phyloP scores from a whole-genome alignment of 2,797 vertebrate genomes.

The Leptoclinus maculatus region DNA sequence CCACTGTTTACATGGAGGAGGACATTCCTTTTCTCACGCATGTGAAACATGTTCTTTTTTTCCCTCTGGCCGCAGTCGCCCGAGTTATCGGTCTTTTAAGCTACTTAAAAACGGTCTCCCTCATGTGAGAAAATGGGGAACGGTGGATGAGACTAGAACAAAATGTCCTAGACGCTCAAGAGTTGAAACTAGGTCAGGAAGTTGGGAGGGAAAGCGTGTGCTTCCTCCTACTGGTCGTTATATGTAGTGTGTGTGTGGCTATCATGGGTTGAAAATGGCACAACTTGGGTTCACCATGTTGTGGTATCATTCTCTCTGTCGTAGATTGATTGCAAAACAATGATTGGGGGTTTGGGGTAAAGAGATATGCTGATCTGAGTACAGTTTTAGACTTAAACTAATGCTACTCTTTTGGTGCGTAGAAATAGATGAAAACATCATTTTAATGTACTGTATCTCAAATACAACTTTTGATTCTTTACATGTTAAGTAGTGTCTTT shows the following conservation, averaged over 20 bases:
- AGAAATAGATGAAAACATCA: not conserved
- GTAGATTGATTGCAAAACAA: not conserved
- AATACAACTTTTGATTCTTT: not conserved
- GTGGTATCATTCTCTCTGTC: not conserved
- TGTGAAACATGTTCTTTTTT: constrained; percentile 47
- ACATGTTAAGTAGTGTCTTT: not conserved
- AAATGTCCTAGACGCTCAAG: constrained; percentile 81
- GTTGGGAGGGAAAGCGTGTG: constrained; percentile 69
- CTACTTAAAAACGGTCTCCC: constrained; percentile 73
- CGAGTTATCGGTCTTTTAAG: constrained; percentile 61
- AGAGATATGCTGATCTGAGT: not conserved
- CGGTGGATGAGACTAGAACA: constrained; percentile 79
- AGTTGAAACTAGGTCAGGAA: constrained; percentile 81
- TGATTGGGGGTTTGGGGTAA: not conserved
- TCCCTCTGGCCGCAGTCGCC: constrained; percentile 42
- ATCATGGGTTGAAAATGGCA: not conserved
- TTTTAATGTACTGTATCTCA: not conserved
- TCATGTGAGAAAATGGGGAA: constrained; percentile 72
- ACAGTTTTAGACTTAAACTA: not conserved
- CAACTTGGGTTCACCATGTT: not conserved
- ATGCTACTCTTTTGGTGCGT: not conserved
- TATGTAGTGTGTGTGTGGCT: constrained; percentile 54
- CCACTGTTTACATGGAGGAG: constrained; percentile 34
- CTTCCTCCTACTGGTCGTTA: constrained; percentile 77
- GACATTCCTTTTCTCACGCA: constrained; percentile 41